Evolutionary conservation across 2,113 vertebrate species (phyloP).

Genomic region (Pipa parva): DNA sequence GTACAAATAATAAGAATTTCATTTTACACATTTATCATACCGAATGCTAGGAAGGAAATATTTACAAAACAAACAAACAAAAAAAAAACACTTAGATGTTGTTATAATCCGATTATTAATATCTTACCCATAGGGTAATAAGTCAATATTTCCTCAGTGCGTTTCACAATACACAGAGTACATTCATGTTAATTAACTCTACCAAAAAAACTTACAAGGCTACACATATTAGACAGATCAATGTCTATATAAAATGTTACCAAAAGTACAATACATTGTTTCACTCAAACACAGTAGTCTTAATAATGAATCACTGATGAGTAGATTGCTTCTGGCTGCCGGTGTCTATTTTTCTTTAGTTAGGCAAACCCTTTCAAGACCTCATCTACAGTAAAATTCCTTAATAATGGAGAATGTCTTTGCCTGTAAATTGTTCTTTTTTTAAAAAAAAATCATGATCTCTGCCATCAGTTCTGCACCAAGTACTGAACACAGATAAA

Average conservation of each 20-base stretch:
- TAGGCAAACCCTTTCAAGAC: too few relatives aligned
- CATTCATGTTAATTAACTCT: slow-evolving; percentile 90
- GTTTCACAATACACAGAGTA: slow-evolving; percentile 91
- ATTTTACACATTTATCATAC: slow-evolving; percentile 75
- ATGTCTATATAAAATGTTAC: slow-evolving; percentile 68
- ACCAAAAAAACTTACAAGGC: slow-evolving; percentile 81
- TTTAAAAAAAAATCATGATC: too few relatives aligned
- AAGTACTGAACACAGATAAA: too few relatives aligned
- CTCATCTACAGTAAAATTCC: too few relatives aligned
- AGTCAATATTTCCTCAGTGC: slow-evolving; percentile 91
- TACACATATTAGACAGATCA: slow-evolving; percentile 83
- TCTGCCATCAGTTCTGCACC: too few relatives aligned
- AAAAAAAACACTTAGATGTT: slow-evolving; percentile 82
- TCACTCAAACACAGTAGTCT: neutral
- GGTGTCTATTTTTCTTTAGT: too few relatives aligned
- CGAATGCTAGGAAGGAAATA: slow-evolving; percentile 88
- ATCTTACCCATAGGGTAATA: slow-evolving; percentile 99
- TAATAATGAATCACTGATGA: neutral
- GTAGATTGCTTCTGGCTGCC: neutral
- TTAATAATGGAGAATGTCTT: too few relatives aligned
- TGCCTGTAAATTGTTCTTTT: too few relatives aligned
- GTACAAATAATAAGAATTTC: slow-evolving; percentile 80
- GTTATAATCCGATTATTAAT: slow-evolving; percentile 90
- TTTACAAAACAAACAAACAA: too few relatives aligned
- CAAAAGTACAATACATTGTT: neutral